Evolutionary conservation across 2,888 invertebrate species (phyloP).

Genomic region (Oscheius sp.): DNA sequence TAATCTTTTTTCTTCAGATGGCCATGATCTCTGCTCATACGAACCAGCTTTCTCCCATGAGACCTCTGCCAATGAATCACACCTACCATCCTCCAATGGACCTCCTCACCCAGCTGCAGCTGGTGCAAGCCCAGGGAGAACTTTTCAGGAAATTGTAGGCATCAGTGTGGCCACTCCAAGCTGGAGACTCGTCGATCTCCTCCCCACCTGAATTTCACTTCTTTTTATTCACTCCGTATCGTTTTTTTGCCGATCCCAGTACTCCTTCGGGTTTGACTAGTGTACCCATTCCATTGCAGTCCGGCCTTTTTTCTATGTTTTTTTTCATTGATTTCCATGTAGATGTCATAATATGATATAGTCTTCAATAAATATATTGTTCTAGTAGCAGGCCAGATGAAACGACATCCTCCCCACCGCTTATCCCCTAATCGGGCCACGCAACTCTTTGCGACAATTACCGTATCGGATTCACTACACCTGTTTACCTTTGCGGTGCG

Average conservation of each 20-base stretch:
- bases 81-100: constrained; percentile 3
- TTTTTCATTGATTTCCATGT: not conserved
- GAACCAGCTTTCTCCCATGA: not conserved
- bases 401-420: not conserved
- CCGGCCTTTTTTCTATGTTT: not conserved
- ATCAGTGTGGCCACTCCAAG: not conserved
- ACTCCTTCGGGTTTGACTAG: constrained; percentile 20
- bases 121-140: constrained; percentile 16
- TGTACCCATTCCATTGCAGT: constrained; percentile 10
- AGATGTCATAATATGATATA: constrained; percentile 23
- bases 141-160: constrained; percentile 10
- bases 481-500: constrained; percentile 36
- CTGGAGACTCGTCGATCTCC: constrained; percentile 6
- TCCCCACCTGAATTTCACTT: not conserved
- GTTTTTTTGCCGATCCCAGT: constrained; percentile 14
- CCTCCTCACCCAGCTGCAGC: constrained; percentile 14
- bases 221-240: constrained; percentile 13
- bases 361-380: constrained; percentile 23
- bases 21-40: constrained; percentile 2
- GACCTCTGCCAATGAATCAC: constrained; percentile 23
- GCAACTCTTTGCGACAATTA: constrained; percentile 34
- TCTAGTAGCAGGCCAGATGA: constrained; percentile 2
- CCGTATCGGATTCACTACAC: constrained; percentile 37
- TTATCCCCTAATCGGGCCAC: constrained; percentile 34
- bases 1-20: constrained; percentile 15